Percentiles rank a stretch among this genome's conserved stretches.
Conservation (phyloP, 2,113 vertebrate species). For the Vanacampus margaritifer region DNA sequence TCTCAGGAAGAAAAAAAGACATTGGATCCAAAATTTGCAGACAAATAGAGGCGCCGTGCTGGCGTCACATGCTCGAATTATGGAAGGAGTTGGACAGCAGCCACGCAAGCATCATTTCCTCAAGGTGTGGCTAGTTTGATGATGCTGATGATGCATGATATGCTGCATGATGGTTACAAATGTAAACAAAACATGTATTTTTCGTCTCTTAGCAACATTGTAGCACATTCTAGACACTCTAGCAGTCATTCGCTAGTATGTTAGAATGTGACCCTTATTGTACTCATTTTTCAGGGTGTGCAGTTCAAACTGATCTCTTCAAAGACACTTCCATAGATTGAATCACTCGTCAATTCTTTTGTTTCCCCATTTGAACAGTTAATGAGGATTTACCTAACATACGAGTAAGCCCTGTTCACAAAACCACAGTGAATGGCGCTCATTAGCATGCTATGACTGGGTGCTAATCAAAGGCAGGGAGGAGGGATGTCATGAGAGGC, state of each 20-base stretch:
- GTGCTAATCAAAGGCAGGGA: slow-evolving; percentile 16
- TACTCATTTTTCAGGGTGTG: neutral
- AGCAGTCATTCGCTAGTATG: neutral
- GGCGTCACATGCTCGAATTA: neutral
- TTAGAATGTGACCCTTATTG: neutral
- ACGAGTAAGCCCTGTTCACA: slow-evolving; percentile 19
- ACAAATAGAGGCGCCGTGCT: neutral
- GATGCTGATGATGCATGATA: neutral
- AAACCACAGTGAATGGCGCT: slow-evolving; percentile 18
- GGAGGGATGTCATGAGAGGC: slow-evolving; percentile 13
- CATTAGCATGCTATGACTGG: slow-evolving; percentile 33
- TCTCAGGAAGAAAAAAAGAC: neutral
- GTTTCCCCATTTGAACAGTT: neutral
- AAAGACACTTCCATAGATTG: neutral
- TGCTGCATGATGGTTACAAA: neutral
- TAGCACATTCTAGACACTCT: neutral
- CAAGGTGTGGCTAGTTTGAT: neutral
- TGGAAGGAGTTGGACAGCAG: neutral
- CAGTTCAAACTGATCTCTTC: neutral
- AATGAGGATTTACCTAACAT: slow-evolving; percentile 1
- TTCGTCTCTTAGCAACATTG: neutral
- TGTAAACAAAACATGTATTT: neutral
- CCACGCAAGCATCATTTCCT: neutral
- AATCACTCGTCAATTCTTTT: neutral
- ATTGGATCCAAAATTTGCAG: neutral